phyloP scores from a whole-genome alignment of 1,140 invertebrate genomes.

The Caenorhabditis brenneri region DNA sequence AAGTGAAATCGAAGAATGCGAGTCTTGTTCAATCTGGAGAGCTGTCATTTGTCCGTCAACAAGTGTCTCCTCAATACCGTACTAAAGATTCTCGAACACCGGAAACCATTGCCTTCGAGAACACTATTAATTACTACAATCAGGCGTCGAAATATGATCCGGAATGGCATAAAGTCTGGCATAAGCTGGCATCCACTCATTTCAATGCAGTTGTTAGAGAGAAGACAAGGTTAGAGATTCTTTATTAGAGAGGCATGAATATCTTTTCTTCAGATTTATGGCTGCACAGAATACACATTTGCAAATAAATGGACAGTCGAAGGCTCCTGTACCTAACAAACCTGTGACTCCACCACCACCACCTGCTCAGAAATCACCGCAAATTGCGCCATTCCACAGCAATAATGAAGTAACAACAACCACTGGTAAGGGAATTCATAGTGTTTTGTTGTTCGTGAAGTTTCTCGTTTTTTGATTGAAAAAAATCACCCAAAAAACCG shows the following conservation, averaged over 20 bases:
- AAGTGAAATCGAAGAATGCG: slow-evolving; percentile 31
- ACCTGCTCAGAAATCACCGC: slow-evolving; percentile 26
- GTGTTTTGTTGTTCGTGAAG: slow-evolving; percentile 84
- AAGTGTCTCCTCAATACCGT: neutral
- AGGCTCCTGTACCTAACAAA: neutral
- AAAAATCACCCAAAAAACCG: slow-evolving; percentile 79
- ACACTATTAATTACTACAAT: slow-evolving; percentile 83
- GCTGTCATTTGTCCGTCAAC: neutral
- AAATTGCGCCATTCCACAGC: neutral
- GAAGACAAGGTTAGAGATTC: neutral
- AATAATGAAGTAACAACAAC: too few species aligned
- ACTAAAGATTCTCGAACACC: neutral
- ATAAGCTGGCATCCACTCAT: slow-evolving; percentile 95
- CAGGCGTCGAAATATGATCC: slow-evolving; percentile 86
- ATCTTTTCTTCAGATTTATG: neutral
- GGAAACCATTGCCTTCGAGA: slow-evolving; percentile 57
- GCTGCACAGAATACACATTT: neutral
- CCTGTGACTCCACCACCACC: neutral
- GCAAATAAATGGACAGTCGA: neutral
- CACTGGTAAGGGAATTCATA: too few species aligned
- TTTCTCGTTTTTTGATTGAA: slow-evolving; percentile 87
- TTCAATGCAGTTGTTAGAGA: slow-evolving; percentile 83
- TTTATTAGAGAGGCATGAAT: too few species aligned
- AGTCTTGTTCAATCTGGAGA: neutral
- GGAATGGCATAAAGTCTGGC: slow-evolving; percentile 81